Percentiles rank a stretch among this genome's conserved stretches.
Conservation (phyloP, 2,797 vertebrate genomes). For the Epinephelus malabaricus region DNA sequence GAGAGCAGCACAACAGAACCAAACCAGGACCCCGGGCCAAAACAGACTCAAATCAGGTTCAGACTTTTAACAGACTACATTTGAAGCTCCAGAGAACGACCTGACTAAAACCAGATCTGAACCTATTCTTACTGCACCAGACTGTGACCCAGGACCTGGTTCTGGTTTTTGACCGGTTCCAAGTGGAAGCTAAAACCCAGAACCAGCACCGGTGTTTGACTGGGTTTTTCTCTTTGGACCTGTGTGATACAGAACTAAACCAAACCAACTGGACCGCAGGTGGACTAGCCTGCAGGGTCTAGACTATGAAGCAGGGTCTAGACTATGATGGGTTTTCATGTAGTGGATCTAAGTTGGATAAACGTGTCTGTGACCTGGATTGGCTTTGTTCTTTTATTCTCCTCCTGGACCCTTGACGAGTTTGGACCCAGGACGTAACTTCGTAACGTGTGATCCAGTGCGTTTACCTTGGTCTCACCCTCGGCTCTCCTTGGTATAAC, state of each 20-base stretch:
- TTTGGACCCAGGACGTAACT: background rate
- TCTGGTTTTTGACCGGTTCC: slow-evolving; percentile 35
- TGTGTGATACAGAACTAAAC: slow-evolving; percentile 12
- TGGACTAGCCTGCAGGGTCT: background rate
- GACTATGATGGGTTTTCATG: background rate
- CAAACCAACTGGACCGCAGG: background rate
- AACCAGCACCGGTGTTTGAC: slow-evolving; percentile 6
- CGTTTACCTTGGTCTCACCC: background rate
- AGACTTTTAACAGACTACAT: background rate
- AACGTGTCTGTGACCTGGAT: background rate
- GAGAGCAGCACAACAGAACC: slow-evolving; percentile 70
- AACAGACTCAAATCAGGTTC: background rate
- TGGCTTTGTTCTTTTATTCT: background rate
- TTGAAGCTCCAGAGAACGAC: background rate
- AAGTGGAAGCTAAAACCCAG: slow-evolving; percentile 22
- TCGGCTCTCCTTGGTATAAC: background rate
- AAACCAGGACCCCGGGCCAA: slow-evolving; percentile 14
- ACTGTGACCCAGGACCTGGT: slow-evolving; percentile 30
- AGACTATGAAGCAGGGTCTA: background rate
- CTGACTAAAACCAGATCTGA: slow-evolving; percentile 1
- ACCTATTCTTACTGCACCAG: background rate
- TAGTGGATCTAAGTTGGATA: background rate
- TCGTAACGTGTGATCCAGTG: background rate
- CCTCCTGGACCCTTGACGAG: background rate
- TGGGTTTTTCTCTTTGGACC: slow-evolving; percentile 3